Conservation (phyloP, 2,888 invertebrate species). For the Choristoneura rosaceana region DNA sequence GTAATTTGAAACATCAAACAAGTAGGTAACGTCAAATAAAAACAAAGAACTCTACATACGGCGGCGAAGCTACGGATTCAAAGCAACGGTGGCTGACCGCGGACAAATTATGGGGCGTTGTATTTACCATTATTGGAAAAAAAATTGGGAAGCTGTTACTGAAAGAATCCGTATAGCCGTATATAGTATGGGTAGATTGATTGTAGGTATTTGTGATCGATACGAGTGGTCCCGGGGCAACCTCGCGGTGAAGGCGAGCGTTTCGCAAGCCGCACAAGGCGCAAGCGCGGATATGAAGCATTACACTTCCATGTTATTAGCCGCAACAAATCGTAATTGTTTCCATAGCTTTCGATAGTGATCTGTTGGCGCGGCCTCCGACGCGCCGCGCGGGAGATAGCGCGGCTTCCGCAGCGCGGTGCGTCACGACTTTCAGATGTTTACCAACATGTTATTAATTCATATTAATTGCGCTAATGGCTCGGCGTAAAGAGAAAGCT, state of each 20-base stretch:
- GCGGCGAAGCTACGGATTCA: background rate
- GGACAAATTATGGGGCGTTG: no score
- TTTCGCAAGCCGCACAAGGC: constrained; percentile 25
- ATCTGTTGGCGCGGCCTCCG: constrained; percentile 6
- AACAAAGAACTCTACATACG: background rate
- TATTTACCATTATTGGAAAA: no score
- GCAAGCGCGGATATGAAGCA: constrained; percentile 19
- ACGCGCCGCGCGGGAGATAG: background rate
- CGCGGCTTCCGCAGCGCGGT: constrained; percentile 6
- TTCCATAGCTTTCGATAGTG: constrained; percentile 25
- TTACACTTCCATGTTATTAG: constrained; percentile 33
- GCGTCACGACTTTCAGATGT: constrained; percentile 32
- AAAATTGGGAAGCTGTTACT: no score
- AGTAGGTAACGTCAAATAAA: background rate
- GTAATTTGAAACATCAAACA: constrained; percentile 9
- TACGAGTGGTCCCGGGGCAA: background rate
- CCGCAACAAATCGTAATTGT: constrained; percentile 24
- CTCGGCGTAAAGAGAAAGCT: constrained; percentile 31
- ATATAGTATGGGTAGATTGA: background rate
- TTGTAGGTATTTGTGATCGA: background rate
- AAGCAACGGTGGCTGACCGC: no score
- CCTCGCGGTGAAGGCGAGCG: constrained; percentile 18
- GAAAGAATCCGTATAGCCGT: no score
- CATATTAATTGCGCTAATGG: constrained; percentile 33
- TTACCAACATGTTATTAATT: constrained; percentile 38